These are phyloP conservation scores for Drosophila nasuta DNA, from an alignment of 1,140 invertebrate genomes.

Conservation along the genomic window DNA sequence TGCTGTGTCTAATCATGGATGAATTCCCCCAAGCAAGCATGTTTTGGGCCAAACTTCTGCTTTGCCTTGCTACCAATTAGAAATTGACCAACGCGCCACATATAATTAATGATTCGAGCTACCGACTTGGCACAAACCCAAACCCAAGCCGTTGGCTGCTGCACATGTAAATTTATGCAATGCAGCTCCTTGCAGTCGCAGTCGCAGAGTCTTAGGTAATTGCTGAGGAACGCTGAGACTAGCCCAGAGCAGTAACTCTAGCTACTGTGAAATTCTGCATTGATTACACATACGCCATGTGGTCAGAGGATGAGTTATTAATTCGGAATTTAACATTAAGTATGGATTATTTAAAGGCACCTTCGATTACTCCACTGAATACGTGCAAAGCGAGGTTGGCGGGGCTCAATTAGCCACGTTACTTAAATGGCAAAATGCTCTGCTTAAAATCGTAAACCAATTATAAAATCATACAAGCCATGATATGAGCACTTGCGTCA, in stretches of 20 bases:
- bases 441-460: constrained; percentile 61
- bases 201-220: constrained; percentile 48
- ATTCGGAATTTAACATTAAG: constrained; percentile 53
- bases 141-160: constrained; percentile 1
- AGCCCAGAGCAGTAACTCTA: constrained; percentile 14
- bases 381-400: neutral
- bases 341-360: constrained; percentile 51
- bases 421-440: constrained; percentile 54
- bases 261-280: constrained; percentile 39
- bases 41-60: constrained; percentile 18
- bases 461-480: constrained; percentile 62
- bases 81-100: constrained; percentile 49
- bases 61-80: constrained; percentile 33
- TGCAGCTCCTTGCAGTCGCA: constrained; percentile 56
- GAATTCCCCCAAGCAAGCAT: constrained; percentile 33
- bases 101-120: constrained; percentile 74
- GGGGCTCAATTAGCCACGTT: constrained; percentile 23
- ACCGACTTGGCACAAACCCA: neutral
- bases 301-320: constrained; percentile 56
- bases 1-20: constrained; percentile 16
- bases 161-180: constrained; percentile 66
- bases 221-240: constrained; percentile 11
- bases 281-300: constrained; percentile 37
- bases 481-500: constrained; percentile 51
- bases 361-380: constrained; percentile 21